Evolutionary conservation across 2,797 vertebrate genomes (phyloP), one percentile per base, ranked within the genome.

Genomic region (Sandelia bainsii): DNA sequence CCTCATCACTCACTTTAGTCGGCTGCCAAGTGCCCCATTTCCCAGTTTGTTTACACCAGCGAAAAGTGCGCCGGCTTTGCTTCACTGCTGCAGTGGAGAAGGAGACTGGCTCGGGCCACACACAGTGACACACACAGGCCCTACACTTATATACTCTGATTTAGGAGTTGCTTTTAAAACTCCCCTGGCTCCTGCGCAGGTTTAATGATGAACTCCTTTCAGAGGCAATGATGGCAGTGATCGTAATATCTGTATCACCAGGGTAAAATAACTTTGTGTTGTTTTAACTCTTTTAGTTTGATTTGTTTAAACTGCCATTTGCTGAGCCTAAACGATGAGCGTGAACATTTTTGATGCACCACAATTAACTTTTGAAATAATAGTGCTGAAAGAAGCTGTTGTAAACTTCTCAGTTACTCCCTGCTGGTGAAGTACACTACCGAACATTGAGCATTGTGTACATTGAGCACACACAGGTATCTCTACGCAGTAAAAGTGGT

Each of bases 1-100:
- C 86, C 86, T 93, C 91, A 93, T 92, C 91, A 87, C 89, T 93
- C 88, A 91, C 91, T 91, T 87, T 81, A 86, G 63, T 88, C 81
- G 69, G 67, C 87, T 93, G 90, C 92, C 93, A 92, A 93, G 85
- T 92, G 90, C 91, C 92, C 89, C 91, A 90, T 92, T 93, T 92
- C 83, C 86, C 88, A 78, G 65, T 92, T 89, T 93, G 92, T 93
- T 94, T 93, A 93, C 89, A 91, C 88, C 89, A 87, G 83, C 46
- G 56, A 78, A 87, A 90, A 89, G 90, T 90, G 87, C 87, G 77
- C 62, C 66, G 73, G 88, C 84, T 89, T 89, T 70, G 78, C 87
- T 91, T 70, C 29, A 52, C 84, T 90, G 87, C 84, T 9, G 79
- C 74, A 56, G 86, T 7, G 8, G 68, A 88, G 75, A 44, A 69